Percentiles rank a stretch among this genome's conserved stretches.
Conservation (phyloP, 2,113 vertebrate genomes). For the Fukomys damarensis region DNA sequence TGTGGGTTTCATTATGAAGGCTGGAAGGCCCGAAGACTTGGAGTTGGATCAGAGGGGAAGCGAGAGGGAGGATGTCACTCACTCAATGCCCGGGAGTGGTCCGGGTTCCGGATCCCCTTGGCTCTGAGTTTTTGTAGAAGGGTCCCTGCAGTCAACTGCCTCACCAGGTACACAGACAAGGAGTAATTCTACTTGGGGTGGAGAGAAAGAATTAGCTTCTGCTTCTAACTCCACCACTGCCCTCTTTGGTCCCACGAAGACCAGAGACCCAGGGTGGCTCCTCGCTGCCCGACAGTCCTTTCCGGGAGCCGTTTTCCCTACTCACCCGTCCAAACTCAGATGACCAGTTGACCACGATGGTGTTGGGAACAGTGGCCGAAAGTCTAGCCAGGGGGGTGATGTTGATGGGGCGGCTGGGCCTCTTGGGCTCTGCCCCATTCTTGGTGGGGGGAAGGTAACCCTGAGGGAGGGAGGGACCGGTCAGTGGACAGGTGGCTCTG, state of each 20-base stretch:
- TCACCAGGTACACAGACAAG: constrained; percentile 89
- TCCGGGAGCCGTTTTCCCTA: background rate
- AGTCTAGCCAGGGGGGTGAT: constrained; percentile 86
- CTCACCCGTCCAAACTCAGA: constrained; percentile 89
- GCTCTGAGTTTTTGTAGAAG: constrained; percentile 88
- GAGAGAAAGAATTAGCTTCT: constrained; percentile 44
- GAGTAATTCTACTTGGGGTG: constrained; percentile 86
- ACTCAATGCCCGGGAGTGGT: constrained; percentile 89
- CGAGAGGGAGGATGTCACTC: constrained; percentile 60
- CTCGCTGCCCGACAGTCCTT: background rate
- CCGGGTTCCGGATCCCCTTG: constrained; percentile 89
- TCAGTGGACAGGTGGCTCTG: background rate
- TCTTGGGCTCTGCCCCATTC: constrained; percentile 86
- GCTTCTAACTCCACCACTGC: background rate
- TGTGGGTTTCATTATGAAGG: background rate
- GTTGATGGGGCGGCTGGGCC: constrained; percentile 88
- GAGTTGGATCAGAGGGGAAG: background rate
- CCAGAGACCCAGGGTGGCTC: background rate
- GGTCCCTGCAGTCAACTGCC: constrained; percentile 87
- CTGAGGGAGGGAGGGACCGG: constrained; percentile 62
- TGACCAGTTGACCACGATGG: constrained; percentile 88
- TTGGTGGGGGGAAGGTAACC: constrained; percentile 89
- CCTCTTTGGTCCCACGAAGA: background rate
- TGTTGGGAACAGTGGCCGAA: constrained; percentile 86
- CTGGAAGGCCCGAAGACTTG: background rate